A percentile compares a stretch with the other conserved stretches of the same genome.
phyloP scores from a whole-genome alignment of 2,888 invertebrate genomes.

The Yponomeuta plumbellus region DNA sequence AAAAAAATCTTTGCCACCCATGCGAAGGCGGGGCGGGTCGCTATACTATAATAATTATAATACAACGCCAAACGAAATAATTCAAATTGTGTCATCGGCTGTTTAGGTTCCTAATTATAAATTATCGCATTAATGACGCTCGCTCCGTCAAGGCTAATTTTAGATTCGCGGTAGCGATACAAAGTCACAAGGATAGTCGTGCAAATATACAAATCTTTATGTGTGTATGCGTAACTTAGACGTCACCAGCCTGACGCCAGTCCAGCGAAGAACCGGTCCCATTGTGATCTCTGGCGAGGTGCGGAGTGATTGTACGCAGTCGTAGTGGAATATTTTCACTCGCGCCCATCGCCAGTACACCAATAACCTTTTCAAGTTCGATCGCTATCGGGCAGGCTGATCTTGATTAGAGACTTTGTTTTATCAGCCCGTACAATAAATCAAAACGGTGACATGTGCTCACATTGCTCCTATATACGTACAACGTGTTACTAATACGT shows the following conservation, averaged over 20 bases:
- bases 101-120: too few species aligned
- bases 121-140: too few species aligned
- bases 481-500: too few species aligned
- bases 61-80: too few species aligned
- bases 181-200: not conserved
- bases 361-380: not conserved
- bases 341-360: not conserved
- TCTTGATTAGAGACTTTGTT: not conserved
- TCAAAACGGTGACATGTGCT: not conserved
- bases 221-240: not conserved
- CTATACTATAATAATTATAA: too few species aligned
- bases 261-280: slow-evolving; percentile 4
- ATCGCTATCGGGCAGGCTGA: not conserved
- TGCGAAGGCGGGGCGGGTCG: too few species aligned
- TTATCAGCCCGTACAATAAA: slow-evolving; percentile 9
- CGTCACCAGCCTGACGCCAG: slow-evolving; percentile 2
- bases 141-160: too few species aligned
- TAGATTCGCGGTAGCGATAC: not conserved
- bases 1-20: too few species aligned
- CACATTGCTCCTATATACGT: not conserved
- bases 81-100: too few species aligned
- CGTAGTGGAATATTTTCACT: slow-evolving; percentile 6
- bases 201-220: not conserved
- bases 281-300: not conserved
- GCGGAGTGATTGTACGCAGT: not conserved